Evolutionary conservation across 2,113 vertebrate species (phyloP), one percentile per base, ranked within the genome.

Genomic region (Cichladusa arquata): DNA sequence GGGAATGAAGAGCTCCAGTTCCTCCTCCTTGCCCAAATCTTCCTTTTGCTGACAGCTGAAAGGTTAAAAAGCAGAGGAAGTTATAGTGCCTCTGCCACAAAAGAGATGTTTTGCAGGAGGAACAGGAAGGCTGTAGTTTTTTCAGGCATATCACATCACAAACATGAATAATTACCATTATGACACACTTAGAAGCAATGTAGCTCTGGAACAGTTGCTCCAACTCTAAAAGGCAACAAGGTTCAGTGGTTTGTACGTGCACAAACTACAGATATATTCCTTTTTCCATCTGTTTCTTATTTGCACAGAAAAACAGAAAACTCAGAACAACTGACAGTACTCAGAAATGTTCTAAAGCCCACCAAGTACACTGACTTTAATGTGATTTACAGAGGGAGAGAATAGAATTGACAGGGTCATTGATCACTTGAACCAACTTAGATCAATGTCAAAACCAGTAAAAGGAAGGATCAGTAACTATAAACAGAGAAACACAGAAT

Each of bases 261-360:
- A 71, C 80, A 40, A 57, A 50, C 71, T 57, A 28, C 2, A 91
- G 67, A 78, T 79, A 33, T 67, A 60, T 45, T 60, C 9, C 29
- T 84, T 86, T 81, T 76, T 57, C 91, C 91, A 84, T 95, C 83
- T 96, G 89, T 69, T 91, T 77, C 88, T 54, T 86, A 74, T 89
- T 93, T 94, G 28, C 65, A 60, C 19, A 84, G 77, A 45, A 84
- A 90, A 93, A 31, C 38, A 66, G 51, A n/a, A 47, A 88, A 78
- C 40, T 78, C 44, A 73, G 62, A 71, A 72, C 40, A 36, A 50
- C 69, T 73, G 71, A 66, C 36, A 90, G 40, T 4, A 65, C 58
- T 90, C 47, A 78, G 92, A 71, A 83, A 57, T 8, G 26, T 62
- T 86, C 67, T 78, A 31, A 84, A 95, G 87, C 9, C 29, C 51